Base-by-base conservation (phyloP, 2,113 vertebrate species). In the Lipophrys pholis region DNA sequence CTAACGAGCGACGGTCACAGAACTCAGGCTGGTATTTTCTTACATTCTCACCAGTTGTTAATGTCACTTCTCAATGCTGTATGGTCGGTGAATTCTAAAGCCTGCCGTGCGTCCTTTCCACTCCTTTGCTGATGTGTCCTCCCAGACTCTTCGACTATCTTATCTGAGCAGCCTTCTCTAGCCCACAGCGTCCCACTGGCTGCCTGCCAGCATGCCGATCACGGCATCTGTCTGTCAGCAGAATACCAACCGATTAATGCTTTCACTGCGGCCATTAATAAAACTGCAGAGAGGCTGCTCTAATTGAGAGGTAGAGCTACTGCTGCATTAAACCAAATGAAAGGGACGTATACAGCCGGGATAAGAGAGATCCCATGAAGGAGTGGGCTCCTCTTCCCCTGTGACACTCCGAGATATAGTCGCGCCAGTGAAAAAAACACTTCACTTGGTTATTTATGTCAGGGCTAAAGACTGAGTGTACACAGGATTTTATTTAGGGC, bases 221-320 rank as follows among this genome's bases (percentile, higher is more conserved):
- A 65, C 73, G 51, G 76, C 83, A 74, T 59, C 80, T 54, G 75
- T 91, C 80, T 66, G 79, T 90, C 87, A 88, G 89, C 85, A 92
- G 81, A 91, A 86, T 73, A 55, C 42, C 38, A 69, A 71, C 80
- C 85, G 86, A 91, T 87, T 71, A 75, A 86, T 82, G 78, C 73
- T 77, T 84, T 78, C 81, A 58, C 70, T 77, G 82, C 7, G 40
- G 46, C 84, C 87, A 78, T 92, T 90, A 90, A 90, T 92, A 91
- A 89, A 85, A 45, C 60, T 69, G 74, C 69, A 42, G 58, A 73
- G 77, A 83, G 62, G 77, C 75, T 7, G 73, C 65, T 76, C 49
- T 87, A 87, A 92, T 82, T 89, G 79, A 87, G 75, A 77, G 50
- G 58, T 55, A 56, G 69, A 68, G 73, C 43, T 6, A 7, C 10